A percentile compares a stretch with the other conserved stretches of the same genome.
phyloP scores from a whole-genome alignment of 2,113 vertebrate species.

The Marmota monax region DNA sequence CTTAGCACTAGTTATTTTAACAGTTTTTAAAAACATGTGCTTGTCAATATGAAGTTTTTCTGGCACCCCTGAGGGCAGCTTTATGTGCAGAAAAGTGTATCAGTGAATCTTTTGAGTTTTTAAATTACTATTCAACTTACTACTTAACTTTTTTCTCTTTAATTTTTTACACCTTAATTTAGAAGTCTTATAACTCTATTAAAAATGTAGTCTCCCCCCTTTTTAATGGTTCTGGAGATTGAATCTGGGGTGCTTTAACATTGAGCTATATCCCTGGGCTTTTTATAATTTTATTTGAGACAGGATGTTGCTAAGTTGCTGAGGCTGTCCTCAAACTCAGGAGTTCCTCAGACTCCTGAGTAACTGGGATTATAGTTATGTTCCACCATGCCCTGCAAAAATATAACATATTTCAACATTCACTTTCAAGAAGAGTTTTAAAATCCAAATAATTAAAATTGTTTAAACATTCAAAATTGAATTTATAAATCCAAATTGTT shows the following conservation, averaged over 20 bases:
- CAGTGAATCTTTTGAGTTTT: constrained; percentile 43
- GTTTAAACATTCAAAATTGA: constrained; percentile 55
- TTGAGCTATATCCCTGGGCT: too few relatives aligned
- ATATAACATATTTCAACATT: constrained; percentile 34
- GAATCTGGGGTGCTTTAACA: too few relatives aligned
- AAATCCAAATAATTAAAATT: constrained; percentile 65
- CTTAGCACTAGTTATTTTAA: neutral
- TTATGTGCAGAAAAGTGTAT: neutral
- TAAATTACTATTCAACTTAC: constrained; percentile 53
- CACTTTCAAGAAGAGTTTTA: constrained; percentile 45
- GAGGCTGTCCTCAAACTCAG: too few relatives aligned
- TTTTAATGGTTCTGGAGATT: too few relatives aligned
- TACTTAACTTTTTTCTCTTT: constrained; percentile 11
- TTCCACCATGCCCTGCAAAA: too few relatives aligned
- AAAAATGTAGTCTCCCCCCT: neutral
- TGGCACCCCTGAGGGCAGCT: neutral
- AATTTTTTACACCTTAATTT: neutral
- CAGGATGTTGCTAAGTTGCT: too few relatives aligned
- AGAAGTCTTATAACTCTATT: constrained; percentile 42
- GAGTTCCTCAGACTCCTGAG: too few relatives aligned
- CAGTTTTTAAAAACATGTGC: neutral
- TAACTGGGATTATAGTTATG: too few relatives aligned
- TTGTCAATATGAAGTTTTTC: constrained; percentile 18
- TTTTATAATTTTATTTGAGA: too few relatives aligned
- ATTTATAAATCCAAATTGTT: constrained; percentile 59